Evolutionary conservation across 2,797 vertebrate species (phyloP).

Genomic region (Cossypha niveicapilla): DNA sequence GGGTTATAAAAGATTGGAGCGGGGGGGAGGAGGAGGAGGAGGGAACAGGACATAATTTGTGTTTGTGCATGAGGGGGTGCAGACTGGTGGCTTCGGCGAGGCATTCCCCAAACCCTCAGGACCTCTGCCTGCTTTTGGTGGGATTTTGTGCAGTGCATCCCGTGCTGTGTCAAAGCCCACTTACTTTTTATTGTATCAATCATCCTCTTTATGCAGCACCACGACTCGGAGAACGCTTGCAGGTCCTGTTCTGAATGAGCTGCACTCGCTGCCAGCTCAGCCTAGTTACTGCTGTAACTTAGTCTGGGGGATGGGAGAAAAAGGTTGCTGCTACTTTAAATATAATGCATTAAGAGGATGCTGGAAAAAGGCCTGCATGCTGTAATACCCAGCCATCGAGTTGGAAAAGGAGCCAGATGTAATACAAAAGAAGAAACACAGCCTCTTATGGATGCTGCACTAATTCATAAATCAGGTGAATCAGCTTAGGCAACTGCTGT

Average conservation of each 20-base stretch:
- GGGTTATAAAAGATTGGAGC: conserved; percentile 44
- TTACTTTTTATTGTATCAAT: conserved; percentile 61
- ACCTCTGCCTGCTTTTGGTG: conserved; percentile 15
- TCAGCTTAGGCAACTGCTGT: conserved; percentile 61
- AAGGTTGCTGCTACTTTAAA: conserved; percentile 79
- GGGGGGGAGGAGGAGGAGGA: background rate
- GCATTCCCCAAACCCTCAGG: conserved; percentile 17
- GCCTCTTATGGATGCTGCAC: conserved; percentile 75
- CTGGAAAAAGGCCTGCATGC: conserved; percentile 78
- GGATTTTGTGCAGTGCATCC: conserved; percentile 4
- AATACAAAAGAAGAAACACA: conserved; percentile 81
- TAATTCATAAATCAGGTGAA: conserved; percentile 78
- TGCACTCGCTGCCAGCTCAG: conserved; percentile 54
- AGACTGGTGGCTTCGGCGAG: background rate
- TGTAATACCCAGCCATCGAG: conserved; percentile 77
- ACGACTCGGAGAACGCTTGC: conserved; percentile 8
- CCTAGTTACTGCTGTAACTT: conserved; percentile 63
- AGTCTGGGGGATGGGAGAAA: conserved; percentile 67
- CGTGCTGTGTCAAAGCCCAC: conserved; percentile 21
- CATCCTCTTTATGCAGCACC: conserved; percentile 56
- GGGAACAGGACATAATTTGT: conserved; percentile 24
- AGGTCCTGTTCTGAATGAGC: conserved; percentile 53
- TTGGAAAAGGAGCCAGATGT: conserved; percentile 85
- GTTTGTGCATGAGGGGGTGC: background rate
- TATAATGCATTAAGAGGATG: conserved; percentile 78